These are phyloP conservation scores for Drosophila helvetica DNA, from an alignment of 2,888 invertebrate species.

Conservation along the genomic window DNA sequence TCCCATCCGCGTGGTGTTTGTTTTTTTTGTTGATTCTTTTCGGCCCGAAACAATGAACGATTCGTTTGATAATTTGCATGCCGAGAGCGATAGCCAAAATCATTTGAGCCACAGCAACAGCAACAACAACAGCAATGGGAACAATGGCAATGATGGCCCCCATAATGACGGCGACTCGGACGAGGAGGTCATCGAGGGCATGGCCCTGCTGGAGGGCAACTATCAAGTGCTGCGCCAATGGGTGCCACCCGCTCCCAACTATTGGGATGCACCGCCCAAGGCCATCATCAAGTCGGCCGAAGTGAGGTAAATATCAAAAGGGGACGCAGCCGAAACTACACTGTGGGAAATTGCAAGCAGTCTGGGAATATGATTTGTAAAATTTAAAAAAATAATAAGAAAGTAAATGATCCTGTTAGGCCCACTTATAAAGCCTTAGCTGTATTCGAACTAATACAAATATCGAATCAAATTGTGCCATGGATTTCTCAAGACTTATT, in stretches of 20 bases:
- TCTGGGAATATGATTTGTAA: too few relatives aligned
- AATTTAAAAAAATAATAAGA: background rate
- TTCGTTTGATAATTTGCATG: constrained; percentile 74
- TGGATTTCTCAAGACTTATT: background rate
- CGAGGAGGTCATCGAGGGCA: constrained; percentile 83
- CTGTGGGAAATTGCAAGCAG: background rate
- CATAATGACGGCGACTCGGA: constrained; percentile 80
- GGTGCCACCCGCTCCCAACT: constrained; percentile 84
- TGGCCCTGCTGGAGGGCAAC: constrained; percentile 84
- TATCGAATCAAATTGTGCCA: background rate
- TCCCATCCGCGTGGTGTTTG: background rate
- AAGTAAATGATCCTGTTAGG: too few relatives aligned
- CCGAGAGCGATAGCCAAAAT: constrained; percentile 50
- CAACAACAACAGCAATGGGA: constrained; percentile 62
- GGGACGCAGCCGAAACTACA: too few relatives aligned
- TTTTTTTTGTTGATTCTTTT: background rate
- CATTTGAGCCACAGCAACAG: constrained; percentile 60
- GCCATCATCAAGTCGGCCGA: constrained; percentile 83
- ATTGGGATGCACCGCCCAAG: constrained; percentile 84
- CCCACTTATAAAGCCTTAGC: too few relatives aligned
- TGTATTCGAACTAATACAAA: background rate
- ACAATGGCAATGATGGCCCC: constrained; percentile 68
- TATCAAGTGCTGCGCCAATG: constrained; percentile 83
- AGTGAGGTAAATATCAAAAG: constrained; percentile 79
- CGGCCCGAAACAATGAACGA: constrained; percentile 64